Evolutionary conservation across 1,140 invertebrate genomes (phyloP), one percentile per base, ranked within the genome.

Genomic region (Thereuonema tuberculata): DNA sequence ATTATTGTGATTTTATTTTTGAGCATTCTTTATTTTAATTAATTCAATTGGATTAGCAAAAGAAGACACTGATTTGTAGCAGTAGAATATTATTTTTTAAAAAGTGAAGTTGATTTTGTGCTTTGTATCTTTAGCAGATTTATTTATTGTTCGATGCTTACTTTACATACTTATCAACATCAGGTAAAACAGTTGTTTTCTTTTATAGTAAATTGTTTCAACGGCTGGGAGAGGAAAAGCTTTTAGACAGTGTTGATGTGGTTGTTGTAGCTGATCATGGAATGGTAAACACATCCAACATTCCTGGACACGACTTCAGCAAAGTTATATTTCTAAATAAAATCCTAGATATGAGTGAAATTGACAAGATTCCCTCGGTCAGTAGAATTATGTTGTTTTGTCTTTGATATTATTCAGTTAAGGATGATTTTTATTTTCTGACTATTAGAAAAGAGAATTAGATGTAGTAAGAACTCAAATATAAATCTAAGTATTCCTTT

Each of bases 201-300:
- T 43, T 43, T 43, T 43, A n/a, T 43, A 63, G 65, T n/a, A 65
- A 68, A 59, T 62, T 70, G 17, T 37, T 63, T 15, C 49, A 66
- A 0, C 37, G 58, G 52, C 55, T 70, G 29, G 28, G 47, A 12
- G 24, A 62, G 20, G 24, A 50, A 17, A 21, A 50, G 12, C 37
- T 70, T 26, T 59, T 47, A 2, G 49, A 68, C 21, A 28, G 20
- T 9, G 58, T 64, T 1, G 68, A 70, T 60, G 26, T 70, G 21
- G 65, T 70, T 1, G 28, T 70, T 26, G 24, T 69, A 28, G 65
- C 63, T 56, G 69, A 70, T 59, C 69, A 70, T 64, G 69, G 69
- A 47, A 70, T 69, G 67, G 46, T 43, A 43, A 43, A 43, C 37
- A 43, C 37, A 43, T 43, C 56, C 27, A 48, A 63, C 37, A 60